These are phyloP conservation scores for Festucalex cinctus DNA, from an alignment of 2,113 vertebrate species.

Conservation along the genomic window DNA sequence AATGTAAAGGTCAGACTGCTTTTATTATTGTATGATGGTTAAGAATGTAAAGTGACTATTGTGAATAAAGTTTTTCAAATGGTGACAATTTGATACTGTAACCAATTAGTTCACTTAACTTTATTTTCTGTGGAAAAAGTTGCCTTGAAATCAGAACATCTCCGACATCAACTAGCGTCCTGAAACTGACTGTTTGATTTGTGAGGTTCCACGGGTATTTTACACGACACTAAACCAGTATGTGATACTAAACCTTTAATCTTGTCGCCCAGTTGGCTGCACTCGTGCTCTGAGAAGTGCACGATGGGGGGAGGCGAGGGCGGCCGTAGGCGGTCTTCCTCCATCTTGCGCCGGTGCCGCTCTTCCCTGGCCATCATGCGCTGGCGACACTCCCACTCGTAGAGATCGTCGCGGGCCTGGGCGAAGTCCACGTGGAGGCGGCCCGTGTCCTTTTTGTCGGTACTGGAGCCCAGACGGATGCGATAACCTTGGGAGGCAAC, in stretches of 20 bases:
- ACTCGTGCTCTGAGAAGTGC: constrained; percentile 94
- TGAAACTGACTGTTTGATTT: neutral
- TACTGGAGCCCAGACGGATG: constrained; percentile 91
- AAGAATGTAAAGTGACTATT: neutral
- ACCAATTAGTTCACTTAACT: neutral
- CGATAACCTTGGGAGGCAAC: constrained; percentile 79
- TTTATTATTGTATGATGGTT: neutral
- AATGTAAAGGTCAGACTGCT: neutral
- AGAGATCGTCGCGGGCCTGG: constrained; percentile 92
- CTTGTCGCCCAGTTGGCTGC: constrained; percentile 88
- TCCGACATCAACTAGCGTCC: neutral
- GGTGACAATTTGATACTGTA: neutral
- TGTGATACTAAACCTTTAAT: constrained; percentile 81
- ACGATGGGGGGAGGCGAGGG: constrained; percentile 90
- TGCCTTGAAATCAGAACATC: neutral
- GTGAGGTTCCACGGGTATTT: neutral
- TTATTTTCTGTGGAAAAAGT: neutral
- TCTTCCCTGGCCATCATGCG: constrained; percentile 91
- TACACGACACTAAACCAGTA: neutral
- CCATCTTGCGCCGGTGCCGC: constrained; percentile 84
- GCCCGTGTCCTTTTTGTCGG: constrained; percentile 92
- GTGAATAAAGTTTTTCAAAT: neutral
- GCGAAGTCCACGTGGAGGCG: constrained; percentile 94
- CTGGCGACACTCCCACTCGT: constrained; percentile 95
- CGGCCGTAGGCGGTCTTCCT: constrained; percentile 83